These are phyloP conservation scores for Tringa solitaria DNA, from an alignment of 2,113 vertebrate species.

Conservation along the genomic window DNA sequence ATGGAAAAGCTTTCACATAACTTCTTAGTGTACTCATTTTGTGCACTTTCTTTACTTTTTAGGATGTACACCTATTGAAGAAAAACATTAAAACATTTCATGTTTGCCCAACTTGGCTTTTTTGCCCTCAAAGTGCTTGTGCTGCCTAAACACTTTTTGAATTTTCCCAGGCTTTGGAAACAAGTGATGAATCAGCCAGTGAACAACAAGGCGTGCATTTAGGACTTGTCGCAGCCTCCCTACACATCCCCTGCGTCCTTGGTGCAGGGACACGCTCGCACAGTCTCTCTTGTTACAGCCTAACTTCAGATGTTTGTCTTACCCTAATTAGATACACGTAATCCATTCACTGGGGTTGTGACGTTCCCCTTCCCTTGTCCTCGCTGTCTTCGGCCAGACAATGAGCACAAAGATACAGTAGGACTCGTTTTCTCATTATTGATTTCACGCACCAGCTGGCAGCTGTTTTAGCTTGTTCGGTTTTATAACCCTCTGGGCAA, in stretches of 20 bases:
- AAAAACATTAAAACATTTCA: neutral
- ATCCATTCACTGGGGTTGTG: conserved; percentile 42
- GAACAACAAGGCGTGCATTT: neutral
- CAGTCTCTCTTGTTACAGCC: neutral
- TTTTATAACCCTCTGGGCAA: conserved; percentile 84
- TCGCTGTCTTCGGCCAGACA: conserved; percentile 72
- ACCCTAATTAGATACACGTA: conserved; percentile 62
- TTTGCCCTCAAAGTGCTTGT: neutral
- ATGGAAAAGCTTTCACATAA: neutral
- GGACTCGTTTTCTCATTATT: conserved; percentile 82
- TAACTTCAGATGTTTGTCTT: conserved; percentile 15
- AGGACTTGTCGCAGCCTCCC: neutral
- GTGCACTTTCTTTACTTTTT: neutral
- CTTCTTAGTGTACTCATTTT: neutral
- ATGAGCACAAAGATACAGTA: conserved; percentile 83
- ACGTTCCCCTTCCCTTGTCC: conserved; percentile 63
- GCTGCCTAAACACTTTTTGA: neutral
- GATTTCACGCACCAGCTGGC: conserved; percentile 86
- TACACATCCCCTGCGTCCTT: neutral
- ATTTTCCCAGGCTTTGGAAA: conserved; percentile 8
- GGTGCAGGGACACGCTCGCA: neutral
- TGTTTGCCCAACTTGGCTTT: neutral
- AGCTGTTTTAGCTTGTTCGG: conserved; percentile 78
- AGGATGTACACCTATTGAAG: neutral
- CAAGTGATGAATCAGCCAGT: neutral